Base-by-base conservation (phyloP, 2,888 invertebrate species). In the Drosophila aldrichi region DNA sequence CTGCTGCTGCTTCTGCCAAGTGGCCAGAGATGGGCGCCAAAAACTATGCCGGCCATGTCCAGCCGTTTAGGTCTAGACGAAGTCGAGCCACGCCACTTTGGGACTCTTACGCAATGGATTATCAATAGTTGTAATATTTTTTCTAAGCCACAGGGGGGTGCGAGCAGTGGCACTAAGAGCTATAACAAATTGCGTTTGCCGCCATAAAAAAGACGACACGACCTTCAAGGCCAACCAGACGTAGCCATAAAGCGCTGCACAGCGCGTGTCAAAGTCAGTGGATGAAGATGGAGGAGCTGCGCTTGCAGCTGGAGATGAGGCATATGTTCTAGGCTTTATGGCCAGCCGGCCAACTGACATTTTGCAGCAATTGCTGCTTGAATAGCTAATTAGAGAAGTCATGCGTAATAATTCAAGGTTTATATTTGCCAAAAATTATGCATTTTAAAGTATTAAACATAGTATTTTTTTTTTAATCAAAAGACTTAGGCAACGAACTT, bases 361-460 rank as follows among this genome's bases (percentile, higher is more conserved):
- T 81, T 80, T 70, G 63, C 72, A 14, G 67, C 58, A 61, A 61
- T 14, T 61, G 57, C 43, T 48, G 59, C 40, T 70, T 60, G 46
- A 34, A 36, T 70, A 22, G 52, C 63, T 81, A 78, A 81, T 78
- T 75, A 66, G 58, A 70, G 66, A 80, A 60, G 51, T 48, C 65
- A 80, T 81, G 81, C 80, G 80, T 80, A 81, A 73, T 70, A 52
- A 61, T 79, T 81, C 80, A 80, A 80, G 80, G 80, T 74, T 76
- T 55, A 55, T 51, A 59, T 48, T 70, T 74, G 56, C 46, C 57
- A 5, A 67, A 65, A 58, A 52, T 41, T 58, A 40, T n/a, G 48
- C 18, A 58, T 43, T n/a, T 41, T 1, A 59, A 20, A 32, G 22
- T 43, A 41, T 59, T 41, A 55, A 18, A 56, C 16, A 43, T 7